Base-by-base conservation (phyloP, 2,888 invertebrate genomes). In the Scelioninae gen. 1 region DNA sequence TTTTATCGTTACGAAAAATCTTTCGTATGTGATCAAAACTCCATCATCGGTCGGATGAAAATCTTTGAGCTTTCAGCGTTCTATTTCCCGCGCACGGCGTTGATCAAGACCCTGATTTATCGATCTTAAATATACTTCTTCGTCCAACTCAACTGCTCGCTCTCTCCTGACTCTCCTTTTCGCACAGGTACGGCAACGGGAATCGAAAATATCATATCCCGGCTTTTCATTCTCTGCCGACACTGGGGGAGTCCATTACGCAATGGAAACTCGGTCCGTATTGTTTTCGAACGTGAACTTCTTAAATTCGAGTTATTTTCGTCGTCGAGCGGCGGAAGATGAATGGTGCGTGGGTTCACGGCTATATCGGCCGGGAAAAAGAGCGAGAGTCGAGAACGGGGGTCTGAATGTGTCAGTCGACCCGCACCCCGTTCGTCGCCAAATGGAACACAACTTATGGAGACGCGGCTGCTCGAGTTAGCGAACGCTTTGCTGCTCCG, bases 251-350 rank as follows among this genome's bases (percentile, higher is more conserved):
- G 83, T 69, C 62, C 74, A 85, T 89, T 89, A 83, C 86, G 88
- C 87, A 89, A 89, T 77, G 77, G 84, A 81, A 86, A 86, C 84
- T 86, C 85, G 69, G 83, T 82, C 86, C 87, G 88, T 90, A 91
- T 91, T 91, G 91, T 91, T 91, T 90, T 89, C 89, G 88, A 86
- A 87, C 86, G 87, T 71, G 85, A 89, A 89, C 89, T 90, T 90
- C 89, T 91, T 90, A 90, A 92, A 90, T 89, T 90, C 88, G 88
- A 88, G 91, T 89, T 92, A 91, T 91, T 91, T 91, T 89, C 87
- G 90, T 89, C 87, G 86, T 51, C 86, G 87, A 87, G 87, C 74
- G 83, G 84, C 86, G 84, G 85, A 90, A 91, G 91, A 91, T 88
- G 90, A 86, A 91, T 91, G 88, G 89, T 88, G 86, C 90, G 88